A percentile compares a stretch with the other conserved stretches of the same genome.
These are phyloP conservation scores for Hermatobates lingyangjiaoensis DNA, from an alignment of 1,140 invertebrate species.

Conservation along the genomic window DNA sequence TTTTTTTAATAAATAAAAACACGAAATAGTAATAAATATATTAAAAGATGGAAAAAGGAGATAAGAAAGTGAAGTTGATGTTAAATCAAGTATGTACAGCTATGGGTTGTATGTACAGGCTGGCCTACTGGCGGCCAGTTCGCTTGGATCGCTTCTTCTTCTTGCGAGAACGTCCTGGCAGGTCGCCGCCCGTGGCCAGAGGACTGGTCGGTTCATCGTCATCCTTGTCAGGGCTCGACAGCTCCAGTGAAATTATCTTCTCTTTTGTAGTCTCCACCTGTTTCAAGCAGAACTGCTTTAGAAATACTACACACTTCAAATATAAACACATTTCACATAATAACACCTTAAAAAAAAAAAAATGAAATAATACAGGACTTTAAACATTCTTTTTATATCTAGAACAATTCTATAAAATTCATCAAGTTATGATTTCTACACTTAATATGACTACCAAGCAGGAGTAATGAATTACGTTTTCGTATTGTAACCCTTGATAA, in stretches of 20 bases:
- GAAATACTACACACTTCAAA: background rate
- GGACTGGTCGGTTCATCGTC: slow-evolving; percentile 18
- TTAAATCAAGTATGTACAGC: background rate
- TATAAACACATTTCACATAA: background rate
- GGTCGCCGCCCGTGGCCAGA: background rate
- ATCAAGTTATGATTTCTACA: too few relatives aligned
- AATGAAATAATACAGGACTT: too few relatives aligned
- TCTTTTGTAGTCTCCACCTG: slow-evolving; percentile 74
- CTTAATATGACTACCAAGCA: too few relatives aligned
- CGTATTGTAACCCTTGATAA: too few relatives aligned
- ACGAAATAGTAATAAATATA: background rate
- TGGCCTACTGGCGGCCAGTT: background rate
- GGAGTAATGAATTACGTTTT: too few relatives aligned
- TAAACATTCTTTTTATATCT: too few relatives aligned
- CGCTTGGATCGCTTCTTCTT: slow-evolving; percentile 7
- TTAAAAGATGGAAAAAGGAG: background rate
- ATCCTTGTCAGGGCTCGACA: slow-evolving; percentile 40
- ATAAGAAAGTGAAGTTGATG: background rate
- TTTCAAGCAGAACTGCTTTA: slow-evolving; percentile 11
- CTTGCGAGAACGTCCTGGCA: background rate
- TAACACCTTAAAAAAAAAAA: too few relatives aligned
- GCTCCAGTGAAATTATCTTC: slow-evolving; percentile 69
- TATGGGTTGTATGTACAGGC: background rate
- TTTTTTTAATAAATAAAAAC: background rate
- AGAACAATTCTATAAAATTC: too few relatives aligned